Conservation (phyloP, 2,797 vertebrate genomes). For the Pyrocephalus nanus region DNA sequence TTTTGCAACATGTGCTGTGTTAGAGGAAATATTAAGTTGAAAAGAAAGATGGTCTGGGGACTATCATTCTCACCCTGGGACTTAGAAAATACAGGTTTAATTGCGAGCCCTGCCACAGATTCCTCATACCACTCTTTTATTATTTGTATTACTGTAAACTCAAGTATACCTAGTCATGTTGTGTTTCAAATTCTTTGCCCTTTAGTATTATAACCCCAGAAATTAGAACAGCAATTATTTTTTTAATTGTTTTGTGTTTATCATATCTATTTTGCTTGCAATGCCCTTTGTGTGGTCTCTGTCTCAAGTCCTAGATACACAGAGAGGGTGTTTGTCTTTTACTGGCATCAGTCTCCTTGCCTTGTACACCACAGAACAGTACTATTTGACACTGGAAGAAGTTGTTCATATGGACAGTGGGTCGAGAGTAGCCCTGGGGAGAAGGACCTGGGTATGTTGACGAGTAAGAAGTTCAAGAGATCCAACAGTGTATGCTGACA, state of each 20-base stretch:
- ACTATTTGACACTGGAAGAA: not conserved
- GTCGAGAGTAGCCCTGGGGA: not conserved
- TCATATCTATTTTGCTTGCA: not conserved
- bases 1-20: not conserved
- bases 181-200: not conserved
- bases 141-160: not conserved
- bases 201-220: not conserved
- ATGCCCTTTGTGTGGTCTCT: not conserved
- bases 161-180: not conserved
- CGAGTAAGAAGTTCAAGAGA: not conserved
- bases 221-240: not conserved
- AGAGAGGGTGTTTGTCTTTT: accelerated
- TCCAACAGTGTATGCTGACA: not conserved
- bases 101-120: not conserved
- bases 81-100: constrained; percentile 15
- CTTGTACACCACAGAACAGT: accelerated
- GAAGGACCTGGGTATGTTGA: not conserved
- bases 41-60: not conserved
- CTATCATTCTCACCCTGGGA: not conserved
- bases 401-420: not conserved
- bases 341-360: not conserved
- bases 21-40: not conserved
- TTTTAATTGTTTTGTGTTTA: not conserved
- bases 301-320: not conserved
- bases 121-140: not conserved